A percentile compares a stretch with the other conserved stretches of the same genome.
Evolutionary conservation across 2,797 vertebrate species (phyloP).

Genomic region (Mormyrops boulengeri): DNA sequence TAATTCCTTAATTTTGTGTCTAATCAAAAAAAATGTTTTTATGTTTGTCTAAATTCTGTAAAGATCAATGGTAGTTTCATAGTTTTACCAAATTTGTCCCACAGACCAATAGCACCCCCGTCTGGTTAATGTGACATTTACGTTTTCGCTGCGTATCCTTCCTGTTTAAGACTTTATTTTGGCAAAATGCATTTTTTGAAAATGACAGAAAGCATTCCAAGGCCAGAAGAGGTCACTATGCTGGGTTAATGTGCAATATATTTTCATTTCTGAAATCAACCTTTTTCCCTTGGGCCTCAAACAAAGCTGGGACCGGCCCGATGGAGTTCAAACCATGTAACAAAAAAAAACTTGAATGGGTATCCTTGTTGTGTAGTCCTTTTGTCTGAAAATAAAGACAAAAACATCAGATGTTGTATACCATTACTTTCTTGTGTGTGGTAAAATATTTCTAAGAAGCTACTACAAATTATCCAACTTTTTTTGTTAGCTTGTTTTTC

Average conservation of each 20-base stretch:
- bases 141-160: neutral
- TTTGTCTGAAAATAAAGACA: conserved; percentile 51
- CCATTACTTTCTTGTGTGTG: neutral
- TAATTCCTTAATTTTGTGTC: neutral
- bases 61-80: neutral
- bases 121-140: conserved; percentile 10
- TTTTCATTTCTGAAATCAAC: neutral
- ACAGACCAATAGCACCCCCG: neutral
- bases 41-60: neutral
- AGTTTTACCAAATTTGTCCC: neutral
- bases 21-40: neutral
- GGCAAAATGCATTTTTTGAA: neutral
- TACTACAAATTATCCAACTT: neutral
- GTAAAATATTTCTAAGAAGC: neutral
- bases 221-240: conserved; percentile 30
- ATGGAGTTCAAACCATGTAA: conserved; percentile 3
- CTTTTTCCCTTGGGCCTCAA: neutral
- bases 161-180: conserved; percentile 12
- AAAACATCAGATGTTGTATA: conserved; percentile 34
- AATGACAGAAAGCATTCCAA: conserved; percentile 37
- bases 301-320: neutral
- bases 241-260: conserved; percentile 23
- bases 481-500: neutral
- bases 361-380: conserved; percentile 46
- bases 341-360: conserved; percentile 27